Evolutionary conservation across 2,888 invertebrate genomes (phyloP).

Genomic region (Chloromyia formosa): DNA sequence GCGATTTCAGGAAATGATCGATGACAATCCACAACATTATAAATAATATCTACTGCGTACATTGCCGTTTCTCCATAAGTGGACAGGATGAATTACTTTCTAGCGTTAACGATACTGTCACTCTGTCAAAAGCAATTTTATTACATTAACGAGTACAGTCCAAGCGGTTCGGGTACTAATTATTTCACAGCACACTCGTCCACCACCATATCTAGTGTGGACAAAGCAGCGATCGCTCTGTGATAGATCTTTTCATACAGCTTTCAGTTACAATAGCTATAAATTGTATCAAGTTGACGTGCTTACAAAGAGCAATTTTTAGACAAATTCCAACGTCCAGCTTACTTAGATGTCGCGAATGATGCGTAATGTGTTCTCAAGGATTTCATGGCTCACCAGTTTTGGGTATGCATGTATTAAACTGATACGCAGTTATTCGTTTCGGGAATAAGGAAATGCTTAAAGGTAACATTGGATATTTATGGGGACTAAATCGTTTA

Average conservation of each 20-base stretch:
- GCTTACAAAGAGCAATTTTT: conserved; percentile 5
- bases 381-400: background rate
- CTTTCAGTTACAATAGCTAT: conserved; percentile 8
- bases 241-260: conserved; percentile 9
- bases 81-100: background rate
- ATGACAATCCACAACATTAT: too few relatives aligned
- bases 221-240: background rate
- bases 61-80: background rate
- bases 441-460: conserved; percentile 12
- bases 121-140: background rate
- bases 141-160: background rate
- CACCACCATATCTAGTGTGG: background rate
- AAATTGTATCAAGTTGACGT: background rate
- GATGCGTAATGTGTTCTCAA: background rate
- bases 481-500: background rate
- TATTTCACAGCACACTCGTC: background rate
- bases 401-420: background rate
- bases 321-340: background rate
- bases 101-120: background rate
- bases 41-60: too few relatives aligned
- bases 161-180: background rate
- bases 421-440: background rate
- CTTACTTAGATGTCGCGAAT: background rate
- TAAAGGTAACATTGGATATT: background rate
- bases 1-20: too few relatives aligned